These are phyloP conservation scores for Motacilla tschutschensis DNA, from an alignment of 2,113 vertebrate species.

Conservation along the genomic window DNA sequence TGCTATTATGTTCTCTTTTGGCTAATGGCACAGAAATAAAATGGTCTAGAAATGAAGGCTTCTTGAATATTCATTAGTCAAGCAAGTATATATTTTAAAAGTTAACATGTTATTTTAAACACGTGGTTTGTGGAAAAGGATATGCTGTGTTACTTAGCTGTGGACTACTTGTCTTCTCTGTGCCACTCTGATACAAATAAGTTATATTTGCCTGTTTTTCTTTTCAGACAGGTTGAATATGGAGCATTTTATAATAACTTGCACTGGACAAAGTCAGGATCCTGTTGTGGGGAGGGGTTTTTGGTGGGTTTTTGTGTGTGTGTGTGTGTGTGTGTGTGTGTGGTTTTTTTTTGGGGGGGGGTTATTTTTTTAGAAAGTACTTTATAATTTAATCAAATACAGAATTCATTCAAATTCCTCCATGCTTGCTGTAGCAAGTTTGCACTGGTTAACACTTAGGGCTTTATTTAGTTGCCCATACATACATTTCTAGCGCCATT, in stretches of 20 bases:
- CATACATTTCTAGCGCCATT: background rate
- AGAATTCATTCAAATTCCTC: background rate
- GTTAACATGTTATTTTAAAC: background rate
- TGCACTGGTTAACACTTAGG: background rate
- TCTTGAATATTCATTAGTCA: background rate
- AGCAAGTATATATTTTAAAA: background rate
- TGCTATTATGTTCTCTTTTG: background rate
- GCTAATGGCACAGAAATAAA: background rate
- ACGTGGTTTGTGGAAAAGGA: background rate
- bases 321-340: no score
- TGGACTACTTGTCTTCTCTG: background rate
- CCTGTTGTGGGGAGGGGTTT: background rate
- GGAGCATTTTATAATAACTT: background rate
- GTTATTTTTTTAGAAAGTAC: background rate
- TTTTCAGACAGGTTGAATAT: background rate
- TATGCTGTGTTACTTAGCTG: background rate
- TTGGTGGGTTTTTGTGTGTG: no score
- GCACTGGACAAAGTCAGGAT: background rate
- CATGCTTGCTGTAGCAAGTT: background rate
- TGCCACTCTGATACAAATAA: background rate
- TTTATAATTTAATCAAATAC: background rate
- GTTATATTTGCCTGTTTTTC: background rate
- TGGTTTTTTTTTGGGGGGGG: no score
- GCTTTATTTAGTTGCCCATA: background rate
- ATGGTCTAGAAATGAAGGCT: background rate